Conservation (phyloP, 2,888 invertebrate species). For the Miltochrista miniata region DNA sequence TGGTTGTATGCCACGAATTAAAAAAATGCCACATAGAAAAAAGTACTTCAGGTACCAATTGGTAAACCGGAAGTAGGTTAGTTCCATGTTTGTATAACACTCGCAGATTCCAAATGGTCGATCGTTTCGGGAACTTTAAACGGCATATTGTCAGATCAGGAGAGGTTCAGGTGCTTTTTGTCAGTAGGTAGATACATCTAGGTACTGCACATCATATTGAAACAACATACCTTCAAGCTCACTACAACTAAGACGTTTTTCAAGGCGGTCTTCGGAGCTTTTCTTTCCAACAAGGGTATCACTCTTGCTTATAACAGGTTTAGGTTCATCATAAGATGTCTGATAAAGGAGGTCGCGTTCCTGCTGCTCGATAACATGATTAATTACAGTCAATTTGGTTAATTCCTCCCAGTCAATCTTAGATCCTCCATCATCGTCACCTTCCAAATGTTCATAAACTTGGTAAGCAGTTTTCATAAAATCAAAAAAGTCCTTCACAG, state of each 20-base stretch:
- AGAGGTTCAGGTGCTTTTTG: no score
- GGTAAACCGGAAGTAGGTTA: no score
- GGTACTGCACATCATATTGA: no score
- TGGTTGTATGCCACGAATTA: no score
- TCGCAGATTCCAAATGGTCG: no score
- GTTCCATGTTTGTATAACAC: no score
- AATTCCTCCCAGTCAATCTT: conserved; percentile 81
- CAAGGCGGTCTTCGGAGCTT: conserved; percentile 48
- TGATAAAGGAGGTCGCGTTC: conserved; percentile 72
- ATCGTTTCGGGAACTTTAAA: no score
- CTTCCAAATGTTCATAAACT: conserved; percentile 81
- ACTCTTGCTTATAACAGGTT: conserved; percentile 66
- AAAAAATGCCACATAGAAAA: no score
- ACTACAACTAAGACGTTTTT: conserved; percentile 69
- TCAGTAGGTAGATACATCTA: no score
- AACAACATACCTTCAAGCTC: conserved; percentile 63
- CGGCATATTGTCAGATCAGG: no score
- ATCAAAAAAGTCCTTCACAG: conserved; percentile 88
- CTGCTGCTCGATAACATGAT: conserved; percentile 75
- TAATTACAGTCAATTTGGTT: conserved; percentile 74
- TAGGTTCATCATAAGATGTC: conserved; percentile 58
- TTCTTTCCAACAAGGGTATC: conserved; percentile 62
- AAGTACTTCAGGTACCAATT: no score
- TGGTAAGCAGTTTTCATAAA: conserved; percentile 90
- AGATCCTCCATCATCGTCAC: conserved; percentile 65